Evolutionary conservation across 2,797 vertebrate genomes (phyloP), one percentile per base, ranked within the genome.

Genomic region (Poeciliopsis infans): DNA sequence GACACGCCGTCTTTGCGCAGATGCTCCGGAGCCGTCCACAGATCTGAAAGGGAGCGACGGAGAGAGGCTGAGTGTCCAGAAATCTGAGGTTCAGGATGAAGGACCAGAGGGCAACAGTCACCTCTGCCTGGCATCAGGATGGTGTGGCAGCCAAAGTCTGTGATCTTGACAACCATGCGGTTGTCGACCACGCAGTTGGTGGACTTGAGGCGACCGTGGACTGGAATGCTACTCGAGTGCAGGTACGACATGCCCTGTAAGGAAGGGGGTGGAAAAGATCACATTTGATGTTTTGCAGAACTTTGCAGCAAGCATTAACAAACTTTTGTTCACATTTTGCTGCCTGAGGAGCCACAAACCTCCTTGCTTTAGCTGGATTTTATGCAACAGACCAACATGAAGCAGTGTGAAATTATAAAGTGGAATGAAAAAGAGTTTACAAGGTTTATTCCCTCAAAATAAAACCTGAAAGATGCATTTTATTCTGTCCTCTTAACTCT

Each of bases 91-190:
- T 59, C 68, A 1, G 16, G 5, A 80, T 36, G 2, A 33, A 4
- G 18, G 23, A 28, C 55, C 0, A 1, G 33, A 61, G 0, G 20
- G 7, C 23, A 2, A 43, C 43, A 18, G 57, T 46, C 5, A 98
- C 98, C 97, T 96, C 94, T 97, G 64, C 85, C 94, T 16, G 97
- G 95, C 70, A 79, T 94, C 46, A 98, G 93, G 90, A 99, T 96
- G 85, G 97, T 97, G 91, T 97, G 97, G 87, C 96, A 98, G 84
- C 97, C 97, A 84, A 98, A 99, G 93, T 98, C 97, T 0, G 98
- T 99, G 92, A 99, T 99, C 91, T 99, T 99, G 33, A 99, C 98
- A 81, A 99, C 98, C 98, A 99, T 99, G 36, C 98, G 97, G 76
- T 95, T 99, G 89, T 99, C 97, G 0, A 99, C 97, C 43, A 99